A percentile compares a stretch with the other conserved stretches of the same genome.
phyloP scores from a whole-genome alignment of 1,140 invertebrate genomes.

The Luehdorfia chinensis region DNA sequence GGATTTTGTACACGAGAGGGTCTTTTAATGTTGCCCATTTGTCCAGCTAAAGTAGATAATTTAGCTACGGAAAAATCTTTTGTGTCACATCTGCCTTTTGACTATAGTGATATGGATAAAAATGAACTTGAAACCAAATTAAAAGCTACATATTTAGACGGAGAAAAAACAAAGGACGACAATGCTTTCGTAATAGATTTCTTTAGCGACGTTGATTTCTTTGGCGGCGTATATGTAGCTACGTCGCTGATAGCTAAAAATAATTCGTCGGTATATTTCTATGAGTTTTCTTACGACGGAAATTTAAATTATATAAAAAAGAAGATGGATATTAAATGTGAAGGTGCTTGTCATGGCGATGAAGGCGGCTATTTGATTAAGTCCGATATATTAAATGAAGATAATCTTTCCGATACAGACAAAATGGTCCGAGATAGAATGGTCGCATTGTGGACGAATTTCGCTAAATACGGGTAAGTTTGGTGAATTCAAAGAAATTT shows the following conservation, averaged over 20 bases:
- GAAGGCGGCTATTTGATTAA: conserved; percentile 61
- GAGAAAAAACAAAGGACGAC: conserved; percentile 37
- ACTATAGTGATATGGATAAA: conserved; percentile 38
- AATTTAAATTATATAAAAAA: conserved; percentile 61
- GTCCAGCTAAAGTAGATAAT: conserved; percentile 31
- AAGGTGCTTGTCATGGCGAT: conserved; percentile 63
- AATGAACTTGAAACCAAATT: conserved; percentile 43
- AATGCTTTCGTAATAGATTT: conserved; percentile 60
- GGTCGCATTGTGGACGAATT: conserved; percentile 74
- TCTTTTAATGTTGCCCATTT: conserved; percentile 37
- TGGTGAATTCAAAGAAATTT: background rate
- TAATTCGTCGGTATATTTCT: conserved; percentile 60
- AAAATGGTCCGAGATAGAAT: conserved; percentile 50
- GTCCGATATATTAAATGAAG: conserved; percentile 29
- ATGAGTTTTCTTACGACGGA: conserved; percentile 66
- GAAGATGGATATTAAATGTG: conserved; percentile 37
- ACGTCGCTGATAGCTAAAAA: conserved; percentile 48
- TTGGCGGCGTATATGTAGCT: conserved; percentile 55
- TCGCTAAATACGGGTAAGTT: conserved; percentile 72
- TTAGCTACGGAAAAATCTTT: conserved; percentile 49
- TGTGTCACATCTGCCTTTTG: conserved; percentile 45
- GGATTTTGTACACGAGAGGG: conserved; percentile 65
- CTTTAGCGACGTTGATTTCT: conserved; percentile 63
- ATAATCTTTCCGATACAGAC: conserved; percentile 43
- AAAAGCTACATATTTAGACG: conserved; percentile 53